Evolutionary conservation across 2,888 invertebrate genomes (phyloP).

Genomic region (Hetaerina titia): DNA sequence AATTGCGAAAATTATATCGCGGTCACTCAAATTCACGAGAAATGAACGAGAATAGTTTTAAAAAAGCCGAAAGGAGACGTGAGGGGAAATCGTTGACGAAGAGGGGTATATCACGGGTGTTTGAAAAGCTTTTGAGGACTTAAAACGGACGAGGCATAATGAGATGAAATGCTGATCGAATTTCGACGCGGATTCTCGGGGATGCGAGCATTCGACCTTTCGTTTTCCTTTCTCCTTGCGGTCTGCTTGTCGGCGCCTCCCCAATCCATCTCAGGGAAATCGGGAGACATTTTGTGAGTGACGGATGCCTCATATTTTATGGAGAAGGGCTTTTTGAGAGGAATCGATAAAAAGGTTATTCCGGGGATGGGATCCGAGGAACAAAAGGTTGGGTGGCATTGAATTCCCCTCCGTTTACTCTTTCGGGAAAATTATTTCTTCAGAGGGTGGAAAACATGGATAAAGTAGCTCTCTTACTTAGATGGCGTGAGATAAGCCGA

Average conservation of each 20-base stretch:
- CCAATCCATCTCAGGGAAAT: conserved; percentile 1
- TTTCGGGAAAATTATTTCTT: not conserved
- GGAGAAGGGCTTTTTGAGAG: not conserved
- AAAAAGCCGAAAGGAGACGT: not conserved
- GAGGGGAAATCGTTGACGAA: not conserved
- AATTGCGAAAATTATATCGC: not conserved
- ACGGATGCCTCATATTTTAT: conserved; percentile 32
- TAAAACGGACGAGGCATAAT: not conserved
- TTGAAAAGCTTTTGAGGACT: not conserved
- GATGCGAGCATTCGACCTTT: not conserved
- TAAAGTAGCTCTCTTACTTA: not conserved
- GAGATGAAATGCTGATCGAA: not conserved
- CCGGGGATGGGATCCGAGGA: not conserved
- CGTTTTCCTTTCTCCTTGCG: not conserved
- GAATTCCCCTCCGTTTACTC: conserved; percentile 1
- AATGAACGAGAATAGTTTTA: too few relatives aligned
- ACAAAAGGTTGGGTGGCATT: not conserved
- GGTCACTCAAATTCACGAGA: not conserved
- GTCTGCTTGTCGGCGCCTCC: conserved; percentile 23
- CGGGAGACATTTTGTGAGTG: not conserved
- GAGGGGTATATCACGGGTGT: not conserved
- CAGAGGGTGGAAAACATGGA: not conserved
- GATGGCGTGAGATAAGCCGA: not conserved
- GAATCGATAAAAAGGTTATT: conserved; percentile 14
- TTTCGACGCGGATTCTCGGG: not conserved